phyloP scores from a whole-genome alignment of 2,113 vertebrate species.

The Aphyosemion australe region DNA sequence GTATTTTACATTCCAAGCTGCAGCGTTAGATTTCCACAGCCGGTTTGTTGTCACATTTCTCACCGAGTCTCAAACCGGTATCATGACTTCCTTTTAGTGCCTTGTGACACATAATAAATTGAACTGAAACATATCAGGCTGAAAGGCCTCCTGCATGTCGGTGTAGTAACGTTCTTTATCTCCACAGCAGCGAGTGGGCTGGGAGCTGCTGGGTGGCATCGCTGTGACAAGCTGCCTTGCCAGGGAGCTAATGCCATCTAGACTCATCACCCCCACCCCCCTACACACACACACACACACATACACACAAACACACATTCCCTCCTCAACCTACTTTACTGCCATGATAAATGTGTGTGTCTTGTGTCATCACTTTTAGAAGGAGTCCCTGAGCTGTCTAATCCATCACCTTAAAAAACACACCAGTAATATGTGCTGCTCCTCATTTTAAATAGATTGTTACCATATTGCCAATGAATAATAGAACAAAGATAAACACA shows the following conservation, averaged over 20 bases:
- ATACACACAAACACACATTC: background rate
- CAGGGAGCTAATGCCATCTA: constrained; percentile 43
- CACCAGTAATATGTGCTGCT: constrained; percentile 11
- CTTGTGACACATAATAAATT: constrained; percentile 49
- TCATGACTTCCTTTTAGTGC: constrained; percentile 47
- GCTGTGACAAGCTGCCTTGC: constrained; percentile 45
- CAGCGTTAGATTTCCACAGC: constrained; percentile 40
- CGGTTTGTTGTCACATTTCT: constrained; percentile 49
- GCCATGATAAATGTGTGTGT: constrained; percentile 47
- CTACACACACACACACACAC: background rate
- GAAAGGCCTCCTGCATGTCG: constrained; percentile 36
- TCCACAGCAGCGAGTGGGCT: constrained; percentile 32
- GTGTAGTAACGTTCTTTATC: constrained; percentile 55
- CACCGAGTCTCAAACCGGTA: constrained; percentile 28
- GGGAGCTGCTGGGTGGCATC: constrained; percentile 40
- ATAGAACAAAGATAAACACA: background rate
- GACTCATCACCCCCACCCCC: constrained; percentile 28
- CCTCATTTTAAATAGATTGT: constrained; percentile 15
- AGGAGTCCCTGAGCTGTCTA: constrained; percentile 25
- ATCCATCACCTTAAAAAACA: constrained; percentile 30
- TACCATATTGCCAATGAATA: constrained; percentile 7
- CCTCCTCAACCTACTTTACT: constrained; percentile 41
- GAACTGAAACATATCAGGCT: constrained; percentile 49
- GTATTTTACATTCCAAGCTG: constrained; percentile 19
- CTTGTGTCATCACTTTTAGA: constrained; percentile 28